Conservation (phyloP, 2,888 invertebrate species). For the Scaptomyza parva region DNA sequence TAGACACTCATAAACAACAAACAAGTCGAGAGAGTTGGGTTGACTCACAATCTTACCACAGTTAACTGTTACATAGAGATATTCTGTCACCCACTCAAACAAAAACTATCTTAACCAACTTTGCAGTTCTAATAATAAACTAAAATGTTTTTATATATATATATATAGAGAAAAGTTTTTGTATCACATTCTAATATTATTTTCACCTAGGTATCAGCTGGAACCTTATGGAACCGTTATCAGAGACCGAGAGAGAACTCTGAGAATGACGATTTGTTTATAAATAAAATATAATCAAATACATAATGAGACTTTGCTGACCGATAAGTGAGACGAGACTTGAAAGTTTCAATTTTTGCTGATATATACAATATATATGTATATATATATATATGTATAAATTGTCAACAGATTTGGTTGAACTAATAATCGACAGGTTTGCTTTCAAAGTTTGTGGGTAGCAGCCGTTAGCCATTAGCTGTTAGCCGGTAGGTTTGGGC, state of each 20-base stretch:
- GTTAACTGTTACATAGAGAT: too few species aligned
- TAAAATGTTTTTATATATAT: background rate
- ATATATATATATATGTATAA: too few species aligned
- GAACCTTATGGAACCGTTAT: constrained; percentile 38
- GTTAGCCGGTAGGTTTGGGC: background rate
- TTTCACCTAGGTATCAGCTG: constrained; percentile 23
- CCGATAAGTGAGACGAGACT: constrained; percentile 26
- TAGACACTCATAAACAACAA: constrained; percentile 42
- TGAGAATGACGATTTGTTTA: constrained; percentile 40
- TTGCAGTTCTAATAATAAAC: background rate
- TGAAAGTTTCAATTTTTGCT: too few species aligned
- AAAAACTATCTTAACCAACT: background rate
- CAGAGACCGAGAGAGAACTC: constrained; percentile 20
- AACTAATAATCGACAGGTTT: constrained; percentile 33
- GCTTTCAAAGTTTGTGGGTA: constrained; percentile 5
- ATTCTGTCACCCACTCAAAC: background rate
- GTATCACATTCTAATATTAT: background rate
- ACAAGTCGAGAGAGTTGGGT: constrained; percentile 17
- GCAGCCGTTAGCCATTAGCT: background rate
- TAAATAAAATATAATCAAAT: constrained; percentile 27
- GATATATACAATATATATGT: too few species aligned
- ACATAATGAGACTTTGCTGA: constrained; percentile 10
- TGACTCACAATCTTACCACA: constrained; percentile 35
- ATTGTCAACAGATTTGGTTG: constrained; percentile 25
- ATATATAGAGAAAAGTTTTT: too few species aligned